Percentiles rank a stretch among this genome's conserved stretches.
Conservation (phyloP, 2,888 invertebrate genomes). For the Rhamnusium bicolor region DNA sequence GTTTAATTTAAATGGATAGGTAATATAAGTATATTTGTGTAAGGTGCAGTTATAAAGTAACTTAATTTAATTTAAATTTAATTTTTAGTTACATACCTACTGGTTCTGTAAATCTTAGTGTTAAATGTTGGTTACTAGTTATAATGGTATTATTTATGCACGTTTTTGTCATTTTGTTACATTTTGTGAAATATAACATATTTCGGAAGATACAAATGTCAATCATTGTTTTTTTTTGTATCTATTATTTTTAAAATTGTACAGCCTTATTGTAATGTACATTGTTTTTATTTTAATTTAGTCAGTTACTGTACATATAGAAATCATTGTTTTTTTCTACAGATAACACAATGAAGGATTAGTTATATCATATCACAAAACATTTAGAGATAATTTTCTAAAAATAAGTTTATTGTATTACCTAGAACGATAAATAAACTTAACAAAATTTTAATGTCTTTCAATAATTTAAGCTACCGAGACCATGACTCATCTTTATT, state of each 20-base stretch:
- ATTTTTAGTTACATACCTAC: background rate
- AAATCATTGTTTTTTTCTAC: background rate
- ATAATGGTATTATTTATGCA: background rate
- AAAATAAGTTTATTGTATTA: background rate
- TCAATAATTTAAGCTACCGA: background rate
- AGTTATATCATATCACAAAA: background rate
- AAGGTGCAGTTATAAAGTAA: background rate
- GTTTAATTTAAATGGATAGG: background rate
- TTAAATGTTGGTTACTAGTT: background rate
- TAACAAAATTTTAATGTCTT: background rate
- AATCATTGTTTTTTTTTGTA: too few relatives aligned
- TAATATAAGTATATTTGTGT: background rate
- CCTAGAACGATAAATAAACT: background rate
- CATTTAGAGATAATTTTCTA: background rate
- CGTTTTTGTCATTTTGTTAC: background rate
- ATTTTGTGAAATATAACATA: background rate
- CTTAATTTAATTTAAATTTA: background rate
- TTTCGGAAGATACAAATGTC: too few relatives aligned
- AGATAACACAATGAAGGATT: background rate
- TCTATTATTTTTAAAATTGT: too few relatives aligned
- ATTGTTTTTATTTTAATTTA: too few relatives aligned
- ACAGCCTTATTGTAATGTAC: too few relatives aligned
- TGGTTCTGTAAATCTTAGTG: background rate
- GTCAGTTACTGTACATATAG: background rate
- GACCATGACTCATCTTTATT: too few relatives aligned